Evolutionary conservation across 2,888 invertebrate genomes (phyloP).

Genomic region (Reticulitermes lucifugus): DNA sequence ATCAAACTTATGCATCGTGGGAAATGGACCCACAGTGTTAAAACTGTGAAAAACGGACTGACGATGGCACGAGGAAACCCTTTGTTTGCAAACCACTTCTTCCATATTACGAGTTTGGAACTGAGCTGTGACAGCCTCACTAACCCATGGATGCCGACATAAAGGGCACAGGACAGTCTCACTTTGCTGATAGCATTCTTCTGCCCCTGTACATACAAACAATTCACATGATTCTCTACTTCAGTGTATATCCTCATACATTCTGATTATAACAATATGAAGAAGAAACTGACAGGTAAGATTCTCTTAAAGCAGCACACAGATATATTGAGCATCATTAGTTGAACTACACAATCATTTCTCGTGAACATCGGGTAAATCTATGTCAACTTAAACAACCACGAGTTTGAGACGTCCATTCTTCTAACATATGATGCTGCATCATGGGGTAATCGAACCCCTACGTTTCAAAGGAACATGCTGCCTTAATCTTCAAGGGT

Average conservation of each 20-base stretch:
- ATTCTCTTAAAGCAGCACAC: too few relatives aligned
- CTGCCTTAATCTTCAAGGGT: too few relatives aligned
- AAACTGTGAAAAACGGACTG: not conserved
- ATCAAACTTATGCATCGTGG: not conserved
- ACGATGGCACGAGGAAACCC: not conserved
- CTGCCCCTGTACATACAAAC: conserved; percentile 60
- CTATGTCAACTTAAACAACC: too few relatives aligned
- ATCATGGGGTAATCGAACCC: too few relatives aligned
- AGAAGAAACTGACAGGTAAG: too few relatives aligned
- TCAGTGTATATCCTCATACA: not conserved
- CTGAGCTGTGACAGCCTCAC: not conserved
- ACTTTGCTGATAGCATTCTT: conserved; percentile 61
- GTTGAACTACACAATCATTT: too few relatives aligned
- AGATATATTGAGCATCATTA: too few relatives aligned
- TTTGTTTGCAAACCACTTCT: not conserved
- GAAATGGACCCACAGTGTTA: not conserved
- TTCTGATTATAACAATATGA: not conserved
- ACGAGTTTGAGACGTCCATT: too few relatives aligned
- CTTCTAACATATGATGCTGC: too few relatives aligned
- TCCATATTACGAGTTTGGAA: not conserved
- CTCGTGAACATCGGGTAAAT: too few relatives aligned
- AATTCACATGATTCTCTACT: not conserved
- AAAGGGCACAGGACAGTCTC: conserved; percentile 62
- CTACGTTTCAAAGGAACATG: too few relatives aligned
- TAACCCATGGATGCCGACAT: conserved; percentile 61